Percentiles rank a stretch among this genome's conserved stretches.
phyloP scores from a whole-genome alignment of 1,140 invertebrate genomes.

The Macrobrachium nipponense region DNA sequence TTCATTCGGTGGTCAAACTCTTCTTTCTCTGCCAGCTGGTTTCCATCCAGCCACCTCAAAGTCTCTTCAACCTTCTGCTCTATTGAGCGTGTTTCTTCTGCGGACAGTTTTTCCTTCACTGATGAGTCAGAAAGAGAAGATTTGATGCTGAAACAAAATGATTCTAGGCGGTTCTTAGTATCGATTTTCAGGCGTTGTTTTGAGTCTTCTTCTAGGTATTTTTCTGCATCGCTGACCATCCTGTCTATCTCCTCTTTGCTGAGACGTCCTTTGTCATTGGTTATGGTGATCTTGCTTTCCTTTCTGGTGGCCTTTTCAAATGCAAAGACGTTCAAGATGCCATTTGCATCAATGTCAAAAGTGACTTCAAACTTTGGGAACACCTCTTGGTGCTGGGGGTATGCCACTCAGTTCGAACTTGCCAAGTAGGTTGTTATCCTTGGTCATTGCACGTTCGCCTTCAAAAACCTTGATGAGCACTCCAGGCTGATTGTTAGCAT shows the following conservation, averaged over 20 bases:
- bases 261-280: neutral
- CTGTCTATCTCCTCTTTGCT: conserved; percentile 6
- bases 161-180: conserved; percentile 85
- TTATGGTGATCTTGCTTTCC: neutral
- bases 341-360: neutral
- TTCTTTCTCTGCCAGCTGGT: conserved; percentile 69
- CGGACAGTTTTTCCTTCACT: conserved; percentile 71
- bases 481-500: neutral
- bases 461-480: neutral
- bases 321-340: neutral
- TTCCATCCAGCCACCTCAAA: conserved; percentile 69
- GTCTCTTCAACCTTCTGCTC: conserved; percentile 69
- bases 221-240: conserved; percentile 4
- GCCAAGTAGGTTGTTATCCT: neutral
- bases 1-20: conserved; percentile 69
- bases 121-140: conserved; percentile 76
- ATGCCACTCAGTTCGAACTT: conserved; percentile 10
- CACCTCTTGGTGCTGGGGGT: neutral
- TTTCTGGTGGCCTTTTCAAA: neutral
- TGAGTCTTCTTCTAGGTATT: conserved; percentile 69
- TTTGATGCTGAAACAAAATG: conserved; percentile 98
- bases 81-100: conserved; percentile 74
- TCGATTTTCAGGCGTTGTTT: conserved; percentile 76
- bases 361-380: neutral
- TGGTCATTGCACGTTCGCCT: neutral